phyloP scores from a whole-genome alignment of 2,797 vertebrate genomes.

The Spheniscus humboldti region DNA sequence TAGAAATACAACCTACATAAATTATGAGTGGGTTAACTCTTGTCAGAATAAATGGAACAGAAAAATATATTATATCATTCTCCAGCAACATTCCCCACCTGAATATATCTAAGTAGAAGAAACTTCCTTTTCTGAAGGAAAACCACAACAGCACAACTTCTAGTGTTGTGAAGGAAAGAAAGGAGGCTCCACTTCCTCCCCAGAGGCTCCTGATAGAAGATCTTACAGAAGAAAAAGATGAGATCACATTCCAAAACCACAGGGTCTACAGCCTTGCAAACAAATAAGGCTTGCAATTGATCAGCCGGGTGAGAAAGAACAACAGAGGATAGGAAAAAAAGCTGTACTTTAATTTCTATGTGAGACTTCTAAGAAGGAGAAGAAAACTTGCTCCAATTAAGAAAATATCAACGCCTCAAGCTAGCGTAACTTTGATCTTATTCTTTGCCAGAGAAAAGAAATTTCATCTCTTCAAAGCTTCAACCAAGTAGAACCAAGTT shows the following conservation, averaged over 20 bases:
- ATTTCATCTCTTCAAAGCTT: slow-evolving; percentile 53
- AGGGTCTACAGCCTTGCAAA: not conserved
- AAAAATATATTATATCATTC: not conserved
- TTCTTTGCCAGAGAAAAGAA: slow-evolving; percentile 38
- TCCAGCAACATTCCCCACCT: not conserved
- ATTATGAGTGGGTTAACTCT: not conserved
- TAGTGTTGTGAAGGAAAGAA: not conserved
- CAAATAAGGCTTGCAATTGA: not conserved
- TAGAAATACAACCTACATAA: not conserved
- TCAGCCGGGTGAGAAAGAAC: not conserved
- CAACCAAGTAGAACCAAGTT: slow-evolving; percentile 39
- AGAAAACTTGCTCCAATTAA: slow-evolving; percentile 49
- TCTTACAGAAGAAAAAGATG: not conserved
- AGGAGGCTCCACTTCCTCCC: not conserved
- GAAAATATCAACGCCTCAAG: slow-evolving; percentile 43
- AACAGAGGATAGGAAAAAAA: not conserved
- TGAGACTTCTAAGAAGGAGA: not conserved
- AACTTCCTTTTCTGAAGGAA: not conserved
- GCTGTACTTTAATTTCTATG: not conserved
- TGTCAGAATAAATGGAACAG: not conserved
- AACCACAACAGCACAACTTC: not conserved
- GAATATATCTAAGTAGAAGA: not conserved
- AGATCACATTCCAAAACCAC: not conserved
- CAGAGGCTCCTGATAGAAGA: not conserved
- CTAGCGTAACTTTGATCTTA: not conserved